phyloP scores from a whole-genome alignment of 2,113 vertebrate genomes.

The Mugil cephalus region DNA sequence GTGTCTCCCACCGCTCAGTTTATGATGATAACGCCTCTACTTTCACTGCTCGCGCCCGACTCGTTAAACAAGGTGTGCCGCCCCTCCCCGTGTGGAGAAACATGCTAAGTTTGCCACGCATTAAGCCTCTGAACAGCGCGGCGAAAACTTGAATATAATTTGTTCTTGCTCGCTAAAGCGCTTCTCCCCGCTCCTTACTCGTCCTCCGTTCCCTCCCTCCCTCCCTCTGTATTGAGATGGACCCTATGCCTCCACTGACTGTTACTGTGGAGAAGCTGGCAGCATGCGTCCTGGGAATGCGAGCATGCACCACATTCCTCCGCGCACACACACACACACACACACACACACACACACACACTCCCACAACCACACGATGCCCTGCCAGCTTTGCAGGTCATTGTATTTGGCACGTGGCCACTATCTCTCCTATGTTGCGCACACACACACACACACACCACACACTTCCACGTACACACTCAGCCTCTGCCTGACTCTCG shows the following conservation, averaged over 20 bases:
- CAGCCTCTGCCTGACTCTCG: conserved; percentile 75
- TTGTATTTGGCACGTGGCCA: conserved; percentile 85
- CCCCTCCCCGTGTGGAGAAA: too few species aligned
- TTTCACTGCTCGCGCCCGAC: too few species aligned
- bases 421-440: conserved; percentile 49
- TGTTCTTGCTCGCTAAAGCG: background rate
- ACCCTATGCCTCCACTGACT: conserved; percentile 45
- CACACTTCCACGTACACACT: conserved; percentile 33
- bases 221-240: conserved; percentile 36
- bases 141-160: too few species aligned
- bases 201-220: conserved; percentile 7
- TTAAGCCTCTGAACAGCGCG: too few species aligned
- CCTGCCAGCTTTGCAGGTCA: conserved; percentile 78
- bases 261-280: conserved; percentile 65
- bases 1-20: too few species aligned
- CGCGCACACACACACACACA: conserved; percentile 15
- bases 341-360: conserved; percentile 28
- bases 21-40: too few species aligned
- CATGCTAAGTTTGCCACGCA: too few species aligned
- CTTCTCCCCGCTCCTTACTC: conserved; percentile 13
- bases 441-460: conserved; percentile 17
- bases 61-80: too few species aligned
- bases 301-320: conserved; percentile 63
- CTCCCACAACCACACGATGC: conserved; percentile 57
- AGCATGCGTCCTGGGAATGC: conserved; percentile 75